Base-by-base conservation (phyloP, 2,797 vertebrate species). In the Falco novaeseelandiae region DNA sequence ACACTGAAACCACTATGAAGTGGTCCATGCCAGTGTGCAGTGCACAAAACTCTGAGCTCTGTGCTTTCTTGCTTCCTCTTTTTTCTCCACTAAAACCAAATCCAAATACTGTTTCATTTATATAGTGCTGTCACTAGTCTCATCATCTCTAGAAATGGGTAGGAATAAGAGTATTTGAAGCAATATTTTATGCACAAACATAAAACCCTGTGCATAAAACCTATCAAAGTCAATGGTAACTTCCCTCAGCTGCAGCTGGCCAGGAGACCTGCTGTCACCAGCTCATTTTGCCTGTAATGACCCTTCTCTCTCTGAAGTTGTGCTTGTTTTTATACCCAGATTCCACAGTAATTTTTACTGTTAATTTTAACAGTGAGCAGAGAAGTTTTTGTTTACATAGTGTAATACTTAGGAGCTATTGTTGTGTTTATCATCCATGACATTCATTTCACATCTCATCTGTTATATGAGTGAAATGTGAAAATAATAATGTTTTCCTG, bases 391-490 rank as follows among this genome's bases (percentile, higher is more conserved):
- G 88, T 96, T 97, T 97, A 96, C 59, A 83, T 34, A 96, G 62
- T 23, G 4, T 87, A 93, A 96, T 94, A 91, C 69, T 66, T 91
- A 94, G 85, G 59, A 97, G 72, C 73, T 82, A 80, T 77, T 90
- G 78, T 42, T 27, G 8, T 46, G 62, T 96, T 97, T 96, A 95
- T 97, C 44, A 92, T 89, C 89, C 85, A 55, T 83, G 72, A 96
- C 92, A 36, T 58, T 96, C 77, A 97, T 97, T 98, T 97, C 90
- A 91, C 77, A 93, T 96, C 78, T 98, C 89, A 88, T 95, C 74
- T 96, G 69, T 91, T 96, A 87, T 34, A 62, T 58, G 69, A 96
- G 67, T 88, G 73, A 92, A 98, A 95, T 89, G 65, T 90, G 63
- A 97, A 98, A 95, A 96, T 74, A 93, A 93, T 94, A 13, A 48